Conservation (phyloP, 92 coral and sea anemone genomes). For the Plumapathes pennacea region DNA sequence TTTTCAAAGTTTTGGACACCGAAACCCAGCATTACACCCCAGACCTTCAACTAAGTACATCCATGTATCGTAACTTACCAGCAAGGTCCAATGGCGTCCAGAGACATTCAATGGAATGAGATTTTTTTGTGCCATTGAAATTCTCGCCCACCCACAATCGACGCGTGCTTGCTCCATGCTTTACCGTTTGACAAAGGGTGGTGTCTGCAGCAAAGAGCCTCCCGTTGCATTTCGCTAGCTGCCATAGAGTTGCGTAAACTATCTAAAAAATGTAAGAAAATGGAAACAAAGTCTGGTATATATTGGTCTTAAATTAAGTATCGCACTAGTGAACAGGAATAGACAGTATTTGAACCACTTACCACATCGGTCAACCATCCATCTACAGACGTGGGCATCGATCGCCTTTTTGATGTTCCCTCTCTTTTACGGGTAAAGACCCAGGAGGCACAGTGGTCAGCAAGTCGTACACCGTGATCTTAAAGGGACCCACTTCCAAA, state of each 20-base stretch:
- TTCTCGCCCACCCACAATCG: constrained; percentile 51
- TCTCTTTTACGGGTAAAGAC: constrained; percentile 9
- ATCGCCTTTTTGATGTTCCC: constrained; percentile 7
- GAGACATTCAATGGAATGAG: constrained; percentile 53
- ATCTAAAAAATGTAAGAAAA: constrained; percentile 16
- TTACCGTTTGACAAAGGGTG: constrained; percentile 43
- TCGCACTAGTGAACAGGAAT: neutral
- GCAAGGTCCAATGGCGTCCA: constrained; percentile 48
- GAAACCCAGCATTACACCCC: no score
- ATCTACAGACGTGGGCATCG: constrained; percentile 22
- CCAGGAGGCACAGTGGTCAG: constrained; percentile 33
- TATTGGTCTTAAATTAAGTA: neutral
- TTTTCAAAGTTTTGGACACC: no score
- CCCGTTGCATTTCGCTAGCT: constrained; percentile 8
- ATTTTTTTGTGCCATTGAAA: constrained; percentile 29
- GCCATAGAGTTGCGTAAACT: constrained; percentile 47
- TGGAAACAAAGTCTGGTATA: neutral
- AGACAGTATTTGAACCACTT: neutral
- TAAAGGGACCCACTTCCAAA: constrained; percentile 12
- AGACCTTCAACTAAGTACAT: no score
- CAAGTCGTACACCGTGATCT: constrained; percentile 3
- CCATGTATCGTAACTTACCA: constrained; percentile 39
- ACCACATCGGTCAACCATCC: constrained; percentile 61
- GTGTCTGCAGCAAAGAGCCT: constrained; percentile 52
- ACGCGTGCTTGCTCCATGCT: constrained; percentile 41